Evolutionary conservation across 37 sponge, comb jelly and placozoan genomes (phyloP).

Genomic region (Crambe crambe): DNA sequence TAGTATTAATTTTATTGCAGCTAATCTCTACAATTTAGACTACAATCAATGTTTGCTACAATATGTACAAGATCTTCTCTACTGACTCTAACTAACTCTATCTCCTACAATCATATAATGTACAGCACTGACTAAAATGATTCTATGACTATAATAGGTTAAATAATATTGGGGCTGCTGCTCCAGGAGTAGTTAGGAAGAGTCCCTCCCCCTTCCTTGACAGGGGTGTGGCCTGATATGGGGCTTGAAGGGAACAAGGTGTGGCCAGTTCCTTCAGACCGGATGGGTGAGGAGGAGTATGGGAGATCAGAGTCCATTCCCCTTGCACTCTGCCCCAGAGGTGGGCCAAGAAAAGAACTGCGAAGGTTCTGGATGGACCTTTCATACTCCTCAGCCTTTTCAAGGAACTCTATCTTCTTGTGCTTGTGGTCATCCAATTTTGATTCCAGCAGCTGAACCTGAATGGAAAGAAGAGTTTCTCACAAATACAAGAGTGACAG

Average conservation of each 20-base stretch:
- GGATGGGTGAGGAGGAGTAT: background rate
- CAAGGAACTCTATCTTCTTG: constrained; percentile 21
- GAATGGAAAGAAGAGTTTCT: background rate
- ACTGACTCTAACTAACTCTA: too few relatives aligned
- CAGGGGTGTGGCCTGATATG: background rate
- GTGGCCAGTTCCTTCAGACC: background rate
- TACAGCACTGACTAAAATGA: too few relatives aligned
- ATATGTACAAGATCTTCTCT: too few relatives aligned
- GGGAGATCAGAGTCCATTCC: background rate
- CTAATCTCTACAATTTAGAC: too few relatives aligned
- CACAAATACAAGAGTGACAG: background rate
- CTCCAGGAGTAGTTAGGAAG: too few relatives aligned
- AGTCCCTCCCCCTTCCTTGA: background rate
- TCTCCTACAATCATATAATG: too few relatives aligned
- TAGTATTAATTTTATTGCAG: too few relatives aligned
- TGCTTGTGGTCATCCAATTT: constrained; percentile 1
- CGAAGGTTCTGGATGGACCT: constrained; percentile 3
- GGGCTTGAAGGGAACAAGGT: too few relatives aligned
- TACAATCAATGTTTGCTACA: too few relatives aligned
- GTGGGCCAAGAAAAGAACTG: background rate
- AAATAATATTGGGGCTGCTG: too few relatives aligned
- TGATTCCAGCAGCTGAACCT: constrained; percentile 25
- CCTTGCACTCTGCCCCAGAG: background rate
- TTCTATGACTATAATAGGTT: too few relatives aligned
- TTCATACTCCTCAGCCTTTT: constrained; percentile 30